A percentile compares a stretch with the other conserved stretches of the same genome.
These are phyloP conservation scores for Eulemur macaco DNA, from an alignment of 2,113 vertebrate genomes.

Conservation along the genomic window DNA sequence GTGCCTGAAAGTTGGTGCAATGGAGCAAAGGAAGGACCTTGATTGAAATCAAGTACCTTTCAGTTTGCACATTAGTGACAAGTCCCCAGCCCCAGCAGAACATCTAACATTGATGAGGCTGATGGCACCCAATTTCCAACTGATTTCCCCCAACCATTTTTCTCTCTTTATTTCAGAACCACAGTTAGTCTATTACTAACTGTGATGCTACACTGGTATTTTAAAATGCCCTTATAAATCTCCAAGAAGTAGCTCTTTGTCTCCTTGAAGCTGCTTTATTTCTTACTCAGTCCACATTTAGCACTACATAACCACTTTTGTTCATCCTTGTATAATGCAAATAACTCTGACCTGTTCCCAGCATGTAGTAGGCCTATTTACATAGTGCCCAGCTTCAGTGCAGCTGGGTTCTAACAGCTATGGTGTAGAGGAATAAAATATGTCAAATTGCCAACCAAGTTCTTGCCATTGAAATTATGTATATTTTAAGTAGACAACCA, in stretches of 20 bases:
- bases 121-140: not conserved
- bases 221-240: not conserved
- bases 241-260: not conserved
- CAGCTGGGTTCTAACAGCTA: not conserved
- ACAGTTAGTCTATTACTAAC: not conserved
- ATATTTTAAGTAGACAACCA: not conserved
- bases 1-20: not conserved
- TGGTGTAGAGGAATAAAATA: not conserved
- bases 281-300: not conserved
- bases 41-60: not conserved
- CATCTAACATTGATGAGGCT: not conserved
- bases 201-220: not conserved
- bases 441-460: not conserved
- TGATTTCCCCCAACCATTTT: not conserved
- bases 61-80: not conserved
- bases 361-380: not conserved
- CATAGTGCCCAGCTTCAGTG: not conserved
- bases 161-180: not conserved
- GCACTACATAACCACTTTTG: not conserved
- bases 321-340: not conserved
- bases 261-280: not conserved
- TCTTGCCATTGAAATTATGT: not conserved
- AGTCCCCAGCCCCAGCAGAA: not conserved
- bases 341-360: not conserved
- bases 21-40: not conserved